Evolutionary conservation across 2,888 invertebrate species (phyloP).

Genomic region (Nemurella pictetii): DNA sequence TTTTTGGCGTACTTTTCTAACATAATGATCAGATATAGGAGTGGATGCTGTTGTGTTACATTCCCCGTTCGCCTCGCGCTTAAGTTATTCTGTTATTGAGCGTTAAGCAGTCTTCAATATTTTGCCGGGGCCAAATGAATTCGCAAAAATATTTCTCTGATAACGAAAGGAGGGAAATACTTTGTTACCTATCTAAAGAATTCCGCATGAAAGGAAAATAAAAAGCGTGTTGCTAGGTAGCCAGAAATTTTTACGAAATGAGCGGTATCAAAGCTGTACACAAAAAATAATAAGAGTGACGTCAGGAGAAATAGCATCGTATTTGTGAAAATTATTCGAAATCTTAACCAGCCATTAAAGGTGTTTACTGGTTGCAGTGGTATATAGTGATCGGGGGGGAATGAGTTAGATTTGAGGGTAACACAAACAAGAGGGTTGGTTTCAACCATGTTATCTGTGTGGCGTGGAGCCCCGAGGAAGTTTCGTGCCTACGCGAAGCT

Average conservation of each 20-base stretch:
- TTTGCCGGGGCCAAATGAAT: neutral
- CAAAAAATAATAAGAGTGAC: neutral
- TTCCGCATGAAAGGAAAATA: neutral
- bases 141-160: neutral
- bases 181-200: neutral
- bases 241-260: neutral
- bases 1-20: neutral
- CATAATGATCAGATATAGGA: neutral
- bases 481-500: neutral
- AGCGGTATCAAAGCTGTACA: neutral
- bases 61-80: neutral
- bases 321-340: neutral
- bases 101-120: neutral
- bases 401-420: neutral
- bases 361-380: neutral
- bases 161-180: neutral
- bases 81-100: neutral
- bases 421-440: neutral
- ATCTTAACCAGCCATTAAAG: neutral
- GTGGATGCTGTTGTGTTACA: neutral
- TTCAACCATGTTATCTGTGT: neutral
- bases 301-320: neutral
- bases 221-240: neutral
- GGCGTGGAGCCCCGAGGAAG: neutral
- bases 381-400: too few relatives aligned